Evolutionary conservation across 2,113 vertebrate species (phyloP), one percentile per base, ranked within the genome.

Genomic region (Macroglossus sobrinus): DNA sequence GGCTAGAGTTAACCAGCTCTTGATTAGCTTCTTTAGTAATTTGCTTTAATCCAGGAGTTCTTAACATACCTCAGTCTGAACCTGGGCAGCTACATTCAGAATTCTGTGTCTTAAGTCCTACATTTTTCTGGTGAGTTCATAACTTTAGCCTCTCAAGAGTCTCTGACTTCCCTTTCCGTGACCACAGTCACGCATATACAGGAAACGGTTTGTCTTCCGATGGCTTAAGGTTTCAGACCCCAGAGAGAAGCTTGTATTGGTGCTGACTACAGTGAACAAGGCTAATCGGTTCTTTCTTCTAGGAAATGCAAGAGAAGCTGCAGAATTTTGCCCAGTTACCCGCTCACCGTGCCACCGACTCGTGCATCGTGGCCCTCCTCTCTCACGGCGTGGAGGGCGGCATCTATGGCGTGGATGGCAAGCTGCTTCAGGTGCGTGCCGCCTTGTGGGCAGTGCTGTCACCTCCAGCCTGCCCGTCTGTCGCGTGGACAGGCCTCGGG

Each of bases 311-410:
- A 74, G 96, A 95, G 12, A 98, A 99, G n/a, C 98, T 99, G 24
- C 98, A 99, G 97, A 98, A 93, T 18, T 99, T 99, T 92, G 98
- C 98, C 64, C 98, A 98, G 93, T 97, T 95, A 1, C 97, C 95
- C 6, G 98, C 98, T 26, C 99, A 99, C 95, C 97, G 89, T 18
- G 82, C 96, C 26, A 97, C 98, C 30, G 99, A 99, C 98, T 99
- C 99, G 91, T 99, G 99, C 96, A 98, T 99, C 75, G 98, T 99
- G 89, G 99, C 99, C 84, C 98, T 99, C 71, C 99, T 99, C 38
- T 99, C 99, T 3, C 99, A 99, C 0, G 99, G 99, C 26, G 98
- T 99, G 74, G 99, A 99, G 33, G 99, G 99, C 55, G 99, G 99
- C 0, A 84, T 99, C 95, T 99, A 99, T 7, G 99, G 99, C 63